A percentile compares a stretch with the other conserved stretches of the same genome.
Evolutionary conservation across 2,113 vertebrate genomes (phyloP).

Genomic region (Oxyura jamaicensis): DNA sequence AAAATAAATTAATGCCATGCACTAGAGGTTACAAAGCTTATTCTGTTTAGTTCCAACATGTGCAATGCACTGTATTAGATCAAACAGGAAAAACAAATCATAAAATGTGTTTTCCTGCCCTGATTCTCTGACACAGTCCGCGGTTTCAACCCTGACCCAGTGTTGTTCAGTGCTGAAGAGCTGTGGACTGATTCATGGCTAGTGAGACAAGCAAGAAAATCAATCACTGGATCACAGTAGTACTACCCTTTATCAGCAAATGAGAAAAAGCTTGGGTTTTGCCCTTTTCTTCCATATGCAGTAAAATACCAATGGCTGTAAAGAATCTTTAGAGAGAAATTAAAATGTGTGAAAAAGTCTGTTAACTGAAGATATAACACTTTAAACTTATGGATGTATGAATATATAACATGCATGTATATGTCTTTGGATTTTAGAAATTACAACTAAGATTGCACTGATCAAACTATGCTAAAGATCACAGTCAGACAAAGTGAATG

Average conservation of each 20-base stretch:
- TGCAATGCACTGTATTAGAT: not conserved
- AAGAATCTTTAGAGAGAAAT: not conserved
- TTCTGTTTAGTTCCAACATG: conserved; percentile 7
- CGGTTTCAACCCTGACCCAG: not conserved
- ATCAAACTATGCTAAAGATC: not conserved
- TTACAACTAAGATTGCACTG: not conserved
- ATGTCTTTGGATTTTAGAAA: not conserved
- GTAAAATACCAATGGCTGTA: not conserved
- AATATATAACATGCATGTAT: not conserved
- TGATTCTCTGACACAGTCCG: not conserved
- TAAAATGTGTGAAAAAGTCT: not conserved
- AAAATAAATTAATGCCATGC: not conserved
- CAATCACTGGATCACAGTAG: not conserved
- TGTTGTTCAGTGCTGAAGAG: not conserved
- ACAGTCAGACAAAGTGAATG: not conserved
- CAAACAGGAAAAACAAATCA: conserved; percentile 11
- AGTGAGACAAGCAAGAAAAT: conserved; percentile 26
- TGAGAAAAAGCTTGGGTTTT: not conserved
- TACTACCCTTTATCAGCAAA: not conserved
- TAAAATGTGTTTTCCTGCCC: not conserved
- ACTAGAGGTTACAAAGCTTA: not conserved
- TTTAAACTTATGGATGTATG: not conserved
- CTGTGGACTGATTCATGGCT: not conserved
- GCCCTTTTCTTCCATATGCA: not conserved
- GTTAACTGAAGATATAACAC: not conserved